Base-by-base conservation (phyloP, 2,113 vertebrate genomes). In the Oceanodroma tethys region DNA sequence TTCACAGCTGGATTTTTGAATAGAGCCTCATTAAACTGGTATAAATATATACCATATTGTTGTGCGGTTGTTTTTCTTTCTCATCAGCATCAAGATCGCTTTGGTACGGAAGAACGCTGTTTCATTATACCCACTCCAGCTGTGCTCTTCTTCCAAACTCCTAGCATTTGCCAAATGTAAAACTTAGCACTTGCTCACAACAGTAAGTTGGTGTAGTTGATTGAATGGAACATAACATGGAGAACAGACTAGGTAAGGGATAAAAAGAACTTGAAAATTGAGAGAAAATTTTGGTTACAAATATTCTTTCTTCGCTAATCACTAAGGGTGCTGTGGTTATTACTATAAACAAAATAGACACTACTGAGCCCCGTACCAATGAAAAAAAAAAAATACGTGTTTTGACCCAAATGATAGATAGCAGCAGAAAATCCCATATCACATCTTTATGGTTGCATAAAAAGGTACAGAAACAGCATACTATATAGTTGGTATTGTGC, bases 1-100 rank as follows among this genome's bases (percentile, higher is more conserved):
- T 96, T 97, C 92, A 97, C 96, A 97, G 96, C 93, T 97, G 96
- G 92, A 94, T 91, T 96, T 96, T 91, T 97, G 79, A 97, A 94
- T 91, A 94, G 74, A 86, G 53, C 72, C 79, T 97, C 93, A 96
- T 97, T 97, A 97, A 95, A 93, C 32, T 29, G 86, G n/a, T 95
- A 94, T 93, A 98, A 96, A 97, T 95, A 95, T 60, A 81, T 13
- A 80, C 56, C 13, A 62, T 65, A 92, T 95, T 93, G 72, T 93
- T 91, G 65, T 91, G 59, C 55, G 5, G 18, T 36, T 16, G 36
- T 7, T 30, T 56, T 58, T 76, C 89, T 88, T 90, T 26, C 91
- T 92, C 74, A 80, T 95, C 87, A 82, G 47, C 75, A 91, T 95
- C 88, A 93, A 92, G 81, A 97, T 93, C 66, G 59, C 72, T 94